Evolutionary conservation across 2,797 vertebrate species (phyloP), one percentile per base, ranked within the genome.

Genomic region (Rallus crepitans): DNA sequence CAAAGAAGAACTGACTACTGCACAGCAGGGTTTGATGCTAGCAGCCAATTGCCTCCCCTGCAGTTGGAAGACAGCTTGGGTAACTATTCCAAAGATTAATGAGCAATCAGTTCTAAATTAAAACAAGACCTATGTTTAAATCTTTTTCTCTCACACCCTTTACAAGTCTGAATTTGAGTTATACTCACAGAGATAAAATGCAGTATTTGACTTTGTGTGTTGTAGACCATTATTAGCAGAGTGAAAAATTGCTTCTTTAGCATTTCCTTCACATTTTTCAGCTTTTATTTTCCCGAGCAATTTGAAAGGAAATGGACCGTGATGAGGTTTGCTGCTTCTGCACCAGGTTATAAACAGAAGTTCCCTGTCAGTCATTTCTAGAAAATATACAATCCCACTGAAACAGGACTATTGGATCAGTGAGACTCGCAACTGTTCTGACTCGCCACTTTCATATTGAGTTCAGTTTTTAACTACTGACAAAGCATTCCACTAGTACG

Each of bases 61-160:
- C 96, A 96, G 96, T 98, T 98, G 97, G 98, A 98, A 98, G 96
- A 94, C 96, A 97, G 93, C 90, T 98, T 96, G 95, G 82, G 88
- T 97, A 98, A 97, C 96, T 97, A 96, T 97, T 97, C 97, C 97
- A 98, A 97, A 98, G 97, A 98, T 98, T 98, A 98, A 98, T 98
- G 97, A 98, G 96, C 97, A 98, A 97, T 97, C 97, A 94, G 60
- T 95, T 98, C 94, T 96, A 98, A 98, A 98, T 98, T 98, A 97
- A 97, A 96, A 94, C 47, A 97, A 97, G 95, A 96, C 97, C 94
- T 93, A 90, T 69, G 95, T 96, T 97, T 96, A 97, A 97, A 97
- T 95, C 73, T 91, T 91, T 96, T 92, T 66, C 65, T 42, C 69
- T 82, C 60, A 77, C 80, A 89, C 59, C 15, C 76, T 86, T 96